Base-by-base conservation (phyloP, 2,113 vertebrate species). In the Lucifuga dentata region DNA sequence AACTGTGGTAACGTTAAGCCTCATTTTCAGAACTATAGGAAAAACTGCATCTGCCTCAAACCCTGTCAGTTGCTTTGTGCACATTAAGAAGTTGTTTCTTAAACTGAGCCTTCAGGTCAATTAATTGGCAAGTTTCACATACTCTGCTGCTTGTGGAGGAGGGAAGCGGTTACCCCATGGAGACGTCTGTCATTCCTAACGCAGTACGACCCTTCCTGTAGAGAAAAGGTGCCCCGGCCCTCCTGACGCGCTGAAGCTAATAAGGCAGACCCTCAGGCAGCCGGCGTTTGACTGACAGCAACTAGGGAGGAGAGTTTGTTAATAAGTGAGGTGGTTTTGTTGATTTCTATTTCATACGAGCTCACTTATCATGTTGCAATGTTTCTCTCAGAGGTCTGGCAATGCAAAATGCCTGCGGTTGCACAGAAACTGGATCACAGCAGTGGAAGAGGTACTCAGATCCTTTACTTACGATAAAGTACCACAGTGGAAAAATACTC, bases 171-270 rank as follows among this genome's bases (percentile, higher is more conserved):
- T 21, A 38, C 79, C 86, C 81, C 73, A 83, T 32, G 45, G 83
- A 74, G 83, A 75, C 76, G 55, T 45, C 74, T 26, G 58, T 68
- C 81, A 81, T 65, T 85, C 80, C 79, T 72, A 73, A 19, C 76
- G 86, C 68, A 68, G 45, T 74, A 23, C 50, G 86, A 87, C 86
- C 83, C 71, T 43, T 66, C 66, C 71, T 68, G 82, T 41, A 68
- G 71, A 73, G 68, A 77, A 53, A 13, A 59, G 74, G 57, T 50
- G 61, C 66, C 79, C 67, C 58, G 17, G 48, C 56, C 59, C 57
- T 29, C 53, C 76, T 62, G 50, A 44, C 75, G 68, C 11, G 20
- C 62, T 55, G 32, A 45, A 59, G 78, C 75, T 84, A 81, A 88
- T 80, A 81, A 88, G 66, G 24, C 43, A 6, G 48, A 32, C 66